phyloP scores from a whole-genome alignment of 2,113 vertebrate species.

The Sorex fumeus region DNA sequence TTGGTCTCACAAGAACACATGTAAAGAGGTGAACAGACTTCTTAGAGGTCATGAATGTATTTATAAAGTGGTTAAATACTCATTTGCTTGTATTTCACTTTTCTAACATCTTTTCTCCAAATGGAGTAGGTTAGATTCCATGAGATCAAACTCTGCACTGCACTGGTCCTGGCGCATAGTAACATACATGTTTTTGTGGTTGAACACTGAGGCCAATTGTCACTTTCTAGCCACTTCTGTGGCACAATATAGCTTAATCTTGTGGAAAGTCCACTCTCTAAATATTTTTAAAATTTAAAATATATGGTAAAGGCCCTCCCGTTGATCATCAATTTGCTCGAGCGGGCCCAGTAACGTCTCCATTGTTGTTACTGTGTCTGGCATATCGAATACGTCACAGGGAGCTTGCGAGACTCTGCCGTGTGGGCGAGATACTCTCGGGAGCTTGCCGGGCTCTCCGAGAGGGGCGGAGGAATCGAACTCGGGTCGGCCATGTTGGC shows the following conservation, averaged over 20 bases:
- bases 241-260: background rate
- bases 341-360: too few species aligned
- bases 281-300: background rate
- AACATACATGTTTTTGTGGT: background rate
- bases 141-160: too few species aligned
- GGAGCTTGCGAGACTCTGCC: too few species aligned
- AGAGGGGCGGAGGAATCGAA: too few species aligned
- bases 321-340: too few species aligned
- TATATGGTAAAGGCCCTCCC: too few species aligned
- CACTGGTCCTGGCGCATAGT: too few species aligned
- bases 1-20: slow-evolving; percentile 12
- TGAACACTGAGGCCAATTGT: background rate
- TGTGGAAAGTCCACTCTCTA: background rate
- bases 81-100: background rate
- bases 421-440: too few species aligned
- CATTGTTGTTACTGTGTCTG: too few species aligned
- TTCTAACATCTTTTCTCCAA: background rate
- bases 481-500: too few species aligned
- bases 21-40: background rate
- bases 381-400: too few species aligned
- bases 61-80: background rate
- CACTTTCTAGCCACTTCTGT: background rate
- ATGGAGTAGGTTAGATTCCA: background rate
- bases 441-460: too few species aligned
- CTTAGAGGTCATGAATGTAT: background rate